Evolutionary conservation across 2,113 vertebrate genomes (phyloP).

Genomic region (Hydrochoerus hydrochaeris): DNA sequence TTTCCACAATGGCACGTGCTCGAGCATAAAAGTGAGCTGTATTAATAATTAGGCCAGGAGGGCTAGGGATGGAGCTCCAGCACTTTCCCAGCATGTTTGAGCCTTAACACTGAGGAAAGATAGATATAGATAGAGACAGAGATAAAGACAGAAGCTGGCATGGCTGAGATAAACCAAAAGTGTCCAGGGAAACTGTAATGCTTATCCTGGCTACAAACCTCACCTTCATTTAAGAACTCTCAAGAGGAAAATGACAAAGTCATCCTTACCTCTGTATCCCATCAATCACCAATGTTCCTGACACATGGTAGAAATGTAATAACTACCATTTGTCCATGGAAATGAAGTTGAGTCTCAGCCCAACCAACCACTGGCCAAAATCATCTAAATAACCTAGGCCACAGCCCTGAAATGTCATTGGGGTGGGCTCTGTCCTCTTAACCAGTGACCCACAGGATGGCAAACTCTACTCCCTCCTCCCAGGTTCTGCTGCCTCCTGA

Average conservation of each 20-base stretch:
- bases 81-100: neutral
- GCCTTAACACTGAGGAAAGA: neutral
- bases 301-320: neutral
- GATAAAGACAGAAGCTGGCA: neutral
- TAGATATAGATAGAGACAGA: neutral
- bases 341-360: neutral
- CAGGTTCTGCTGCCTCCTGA: neutral
- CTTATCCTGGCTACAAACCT: neutral
- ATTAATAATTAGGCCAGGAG: neutral
- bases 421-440: neutral
- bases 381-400: neutral
- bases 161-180: neutral
- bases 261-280: neutral
- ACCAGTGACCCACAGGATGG: neutral
- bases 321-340: neutral
- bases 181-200: neutral
- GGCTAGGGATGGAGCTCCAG: neutral
- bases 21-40: neutral
- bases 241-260: neutral
- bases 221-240: neutral
- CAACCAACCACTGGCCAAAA: neutral
- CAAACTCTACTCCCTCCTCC: neutral
- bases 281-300: conserved; percentile 1
- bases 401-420: neutral
- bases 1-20: neutral